Percentiles rank a stretch among this genome's conserved stretches.
Evolutionary conservation across 2,888 invertebrate species (phyloP).

Genomic region (Chorisops tibialis): DNA sequence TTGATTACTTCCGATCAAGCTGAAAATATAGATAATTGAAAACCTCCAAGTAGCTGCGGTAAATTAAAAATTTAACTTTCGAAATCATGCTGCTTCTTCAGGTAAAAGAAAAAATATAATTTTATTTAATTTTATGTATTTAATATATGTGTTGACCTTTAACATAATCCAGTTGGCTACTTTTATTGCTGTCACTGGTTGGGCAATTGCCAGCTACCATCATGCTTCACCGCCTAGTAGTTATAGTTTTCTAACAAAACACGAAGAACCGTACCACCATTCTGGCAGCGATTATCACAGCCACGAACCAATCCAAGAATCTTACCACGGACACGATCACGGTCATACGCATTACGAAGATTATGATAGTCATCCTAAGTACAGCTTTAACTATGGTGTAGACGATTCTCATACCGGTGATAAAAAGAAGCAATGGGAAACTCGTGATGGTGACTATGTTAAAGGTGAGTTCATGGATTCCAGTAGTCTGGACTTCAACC

Average conservation of each 20-base stretch:
- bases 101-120: too few species aligned
- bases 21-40: background rate
- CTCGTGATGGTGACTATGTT: slow-evolving; percentile 55
- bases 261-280: slow-evolving; percentile 41
- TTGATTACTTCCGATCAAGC: background rate
- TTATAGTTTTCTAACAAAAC: slow-evolving; percentile 43
- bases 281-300: slow-evolving; percentile 30
- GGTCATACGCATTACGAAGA: slow-evolving; percentile 49
- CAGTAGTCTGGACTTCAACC: too few species aligned
- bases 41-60: background rate
- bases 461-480: slow-evolving; percentile 42
- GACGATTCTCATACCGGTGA: slow-evolving; percentile 54
- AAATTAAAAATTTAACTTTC: too few species aligned
- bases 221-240: slow-evolving; percentile 41
- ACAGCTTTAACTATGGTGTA: slow-evolving; percentile 54
- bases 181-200: slow-evolving; percentile 35
- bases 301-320: background rate
- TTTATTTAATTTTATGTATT: background rate
- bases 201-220: slow-evolving; percentile 37
- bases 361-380: slow-evolving; percentile 52
- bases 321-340: slow-evolving; percentile 29
- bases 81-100: too few species aligned
- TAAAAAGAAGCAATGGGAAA: slow-evolving; percentile 54
- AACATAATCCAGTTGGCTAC: slow-evolving; percentile 15
- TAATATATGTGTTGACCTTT: background rate